These are phyloP conservation scores for Euplagia quadripunctaria DNA, from an alignment of 2,888 invertebrate genomes.

Conservation along the genomic window DNA sequence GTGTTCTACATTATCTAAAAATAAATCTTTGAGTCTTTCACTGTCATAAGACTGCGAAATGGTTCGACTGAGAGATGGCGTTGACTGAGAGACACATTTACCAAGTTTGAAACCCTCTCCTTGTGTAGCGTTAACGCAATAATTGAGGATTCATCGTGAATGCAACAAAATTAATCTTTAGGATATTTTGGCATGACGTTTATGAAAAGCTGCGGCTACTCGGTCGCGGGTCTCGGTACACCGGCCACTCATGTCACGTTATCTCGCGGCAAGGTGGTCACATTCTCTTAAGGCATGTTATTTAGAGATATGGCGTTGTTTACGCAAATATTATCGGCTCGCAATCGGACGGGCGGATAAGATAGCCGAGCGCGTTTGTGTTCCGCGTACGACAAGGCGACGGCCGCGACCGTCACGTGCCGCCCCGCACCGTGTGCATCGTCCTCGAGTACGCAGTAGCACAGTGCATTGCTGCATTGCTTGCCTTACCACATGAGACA, in stretches of 20 bases:
- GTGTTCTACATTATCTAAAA: too few species aligned
- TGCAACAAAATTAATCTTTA: too few species aligned
- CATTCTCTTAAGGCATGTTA: conserved; percentile 18
- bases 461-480: neutral
- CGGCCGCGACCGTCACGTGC: conserved; percentile 19
- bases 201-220: neutral
- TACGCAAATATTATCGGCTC: conserved; percentile 56
- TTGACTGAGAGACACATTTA: too few species aligned
- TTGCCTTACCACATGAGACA: neutral
- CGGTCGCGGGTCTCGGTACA: neutral
- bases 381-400: conserved; percentile 18
- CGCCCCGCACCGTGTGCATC: neutral
- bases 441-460: neutral
- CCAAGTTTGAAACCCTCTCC: too few species aligned
- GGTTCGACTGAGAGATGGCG: too few species aligned
- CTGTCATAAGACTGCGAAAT: too few species aligned
- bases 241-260: neutral
- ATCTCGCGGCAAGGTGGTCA: conserved; percentile 8
- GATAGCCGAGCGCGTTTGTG: conserved; percentile 38
- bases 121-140: too few species aligned
- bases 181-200: too few species aligned
- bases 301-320: conserved; percentile 47
- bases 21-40: too few species aligned
- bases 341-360: conserved; percentile 54
- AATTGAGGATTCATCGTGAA: too few species aligned